Base-by-base conservation (phyloP, 2,888 invertebrate species). In the Anthophora plumipes region DNA sequence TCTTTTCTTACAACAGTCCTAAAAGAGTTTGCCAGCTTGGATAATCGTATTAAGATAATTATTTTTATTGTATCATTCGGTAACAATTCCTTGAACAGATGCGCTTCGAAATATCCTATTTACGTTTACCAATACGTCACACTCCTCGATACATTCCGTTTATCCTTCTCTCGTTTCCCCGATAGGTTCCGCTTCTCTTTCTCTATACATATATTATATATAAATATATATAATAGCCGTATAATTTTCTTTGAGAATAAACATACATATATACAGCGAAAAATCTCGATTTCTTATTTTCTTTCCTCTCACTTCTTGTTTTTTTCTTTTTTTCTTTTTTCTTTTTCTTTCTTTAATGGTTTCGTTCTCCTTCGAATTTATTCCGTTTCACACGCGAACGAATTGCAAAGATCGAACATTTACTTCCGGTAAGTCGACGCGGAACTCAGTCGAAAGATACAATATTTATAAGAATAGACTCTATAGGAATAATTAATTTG, bases 11-110 rank as follows among this genome's bases (percentile, higher is more conserved):
- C 17, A 55, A 70, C 55, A 46, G 76, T 67, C 43, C 57, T 12
- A 39, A 17, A 70, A 61, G 48, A 69, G 67, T 63, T n/a, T 60
- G 43, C 64, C 76, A 57, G 60, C 31, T 61, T 63, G 52, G n/a
- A 43, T 46, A 59, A 61, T 77, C 55, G 68, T 73, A 72, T 82
- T 83, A 70, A 83, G 74, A 72, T 76, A 79, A 82, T 83, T 79
- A 82, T 83, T 79, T 82, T 80, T 73, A 83, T 79, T 75, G 82
- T 79, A 82, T 83, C 72, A 82, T 72, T 76, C 68, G 64, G 75
- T 83, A 83, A 83, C 83, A 83, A 83, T 83, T 83, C 82, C 83
- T 76, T 79, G 76, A 82, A 82, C 79, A 79, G 75, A 75, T 72
- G 79, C 72, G 78, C 82, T 67, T 72, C 72, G 79, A 72, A 83